Conservation (phyloP, 2,113 vertebrate species). For the Phyllostomus discolor region DNA sequence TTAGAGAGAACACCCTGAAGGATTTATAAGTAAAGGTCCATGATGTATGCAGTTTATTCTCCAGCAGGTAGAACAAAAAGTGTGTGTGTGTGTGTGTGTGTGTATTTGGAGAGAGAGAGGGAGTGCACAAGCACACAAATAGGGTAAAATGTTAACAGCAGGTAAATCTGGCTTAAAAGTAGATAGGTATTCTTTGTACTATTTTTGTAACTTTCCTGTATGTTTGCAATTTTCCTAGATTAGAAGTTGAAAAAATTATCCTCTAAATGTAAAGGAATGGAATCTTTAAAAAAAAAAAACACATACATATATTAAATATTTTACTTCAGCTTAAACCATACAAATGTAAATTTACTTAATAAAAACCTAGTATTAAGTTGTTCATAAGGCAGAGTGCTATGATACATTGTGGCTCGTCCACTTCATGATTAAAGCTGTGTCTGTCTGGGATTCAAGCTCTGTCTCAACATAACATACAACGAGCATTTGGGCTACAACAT, state of each 20-base stretch:
- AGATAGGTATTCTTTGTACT: not conserved
- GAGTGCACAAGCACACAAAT: not conserved
- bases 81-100: not conserved
- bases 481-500: not conserved
- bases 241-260: not conserved
- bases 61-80: not conserved
- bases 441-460: not conserved
- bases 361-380: not conserved
- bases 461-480: not conserved
- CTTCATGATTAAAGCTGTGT: fast-evolving
- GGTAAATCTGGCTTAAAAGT: not conserved
- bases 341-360: not conserved
- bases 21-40: not conserved
- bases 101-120: no score
- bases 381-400: not conserved
- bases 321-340: not conserved
- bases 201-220: not conserved
- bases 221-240: slow-evolving; percentile 1
- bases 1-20: not conserved
- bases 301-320: not conserved
- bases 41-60: not conserved
- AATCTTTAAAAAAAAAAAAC: not conserved
- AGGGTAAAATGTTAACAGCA: not conserved
- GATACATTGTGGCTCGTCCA: not conserved
- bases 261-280: not conserved